Conservation (phyloP, 2,113 vertebrate genomes). For the Terrapene triunguis region DNA sequence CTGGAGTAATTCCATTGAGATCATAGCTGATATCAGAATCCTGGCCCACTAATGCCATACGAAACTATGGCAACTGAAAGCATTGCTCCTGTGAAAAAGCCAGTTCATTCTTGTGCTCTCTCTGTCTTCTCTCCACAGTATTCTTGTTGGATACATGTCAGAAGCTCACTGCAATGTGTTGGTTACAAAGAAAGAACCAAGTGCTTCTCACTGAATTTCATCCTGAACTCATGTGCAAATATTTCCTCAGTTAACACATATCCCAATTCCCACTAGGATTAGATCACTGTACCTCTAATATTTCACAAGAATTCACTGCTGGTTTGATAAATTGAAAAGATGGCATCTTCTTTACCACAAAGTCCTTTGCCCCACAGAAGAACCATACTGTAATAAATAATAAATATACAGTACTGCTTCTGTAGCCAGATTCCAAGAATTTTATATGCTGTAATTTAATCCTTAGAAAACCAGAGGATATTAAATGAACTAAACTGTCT, state of each 20-base stretch:
- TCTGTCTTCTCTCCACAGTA: background rate
- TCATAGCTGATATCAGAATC: background rate
- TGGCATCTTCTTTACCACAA: slow-evolving; percentile 55
- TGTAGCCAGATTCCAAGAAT: slow-evolving; percentile 84
- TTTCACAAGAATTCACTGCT: slow-evolving; percentile 70
- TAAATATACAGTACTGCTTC: slow-evolving; percentile 75
- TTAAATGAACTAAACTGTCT: slow-evolving; percentile 88
- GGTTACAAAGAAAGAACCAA: slow-evolving; percentile 30
- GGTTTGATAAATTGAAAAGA: slow-evolving; percentile 69
- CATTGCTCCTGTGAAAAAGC: background rate
- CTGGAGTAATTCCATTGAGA: background rate
- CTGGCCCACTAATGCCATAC: slow-evolving; percentile 3
- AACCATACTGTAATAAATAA: slow-evolving; percentile 78
- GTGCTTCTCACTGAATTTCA: slow-evolving; percentile 3
- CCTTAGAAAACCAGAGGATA: slow-evolving; percentile 84
- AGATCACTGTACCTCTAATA: slow-evolving; percentile 39
- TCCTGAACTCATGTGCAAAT: slow-evolving; percentile 30
- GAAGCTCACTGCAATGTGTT: background rate
- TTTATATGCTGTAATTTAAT: slow-evolving; percentile 86
- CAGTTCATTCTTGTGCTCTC: background rate
- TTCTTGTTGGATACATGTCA: background rate
- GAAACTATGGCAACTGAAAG: slow-evolving; percentile 16
- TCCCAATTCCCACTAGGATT: slow-evolving; percentile 42
- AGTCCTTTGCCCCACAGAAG: slow-evolving; percentile 57
- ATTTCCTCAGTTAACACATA: slow-evolving; percentile 58